Evolutionary conservation across 2,797 vertebrate genomes (phyloP).

Genomic region (Neoniphon sammara): DNA sequence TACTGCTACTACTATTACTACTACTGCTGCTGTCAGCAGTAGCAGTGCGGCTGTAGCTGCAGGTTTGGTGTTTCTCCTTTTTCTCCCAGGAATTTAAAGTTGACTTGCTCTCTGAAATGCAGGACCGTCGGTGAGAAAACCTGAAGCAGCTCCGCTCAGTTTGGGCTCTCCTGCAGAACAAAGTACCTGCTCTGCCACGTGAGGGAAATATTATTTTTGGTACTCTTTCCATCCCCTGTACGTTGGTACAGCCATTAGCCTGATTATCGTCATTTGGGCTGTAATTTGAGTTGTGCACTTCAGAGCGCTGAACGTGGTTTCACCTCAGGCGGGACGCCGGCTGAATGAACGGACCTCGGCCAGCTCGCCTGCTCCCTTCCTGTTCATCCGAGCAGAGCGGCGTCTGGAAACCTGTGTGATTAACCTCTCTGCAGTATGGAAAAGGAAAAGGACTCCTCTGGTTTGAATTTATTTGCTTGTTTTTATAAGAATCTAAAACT

Average conservation of each 20-base stretch:
- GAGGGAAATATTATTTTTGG: slow-evolving; percentile 1
- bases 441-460: slow-evolving; percentile 2
- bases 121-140: no score
- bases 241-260: slow-evolving; percentile 14
- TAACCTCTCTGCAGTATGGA: no score
- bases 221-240: slow-evolving; percentile 8
- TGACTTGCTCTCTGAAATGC: no score
- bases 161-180: background rate
- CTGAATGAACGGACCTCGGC: background rate
- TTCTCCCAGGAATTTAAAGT: no score
- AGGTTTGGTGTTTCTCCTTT: no score
- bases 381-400: background rate
- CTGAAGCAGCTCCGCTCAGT: no score
- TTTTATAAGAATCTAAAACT: background rate
- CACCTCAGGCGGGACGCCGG: slow-evolving; percentile 11
- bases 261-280: slow-evolving; percentile 41
- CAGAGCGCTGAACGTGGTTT: slow-evolving; percentile 11
- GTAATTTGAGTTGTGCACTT: slow-evolving; percentile 40
- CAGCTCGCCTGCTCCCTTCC: background rate
- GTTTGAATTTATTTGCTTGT: slow-evolving; percentile 21
- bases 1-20: no score
- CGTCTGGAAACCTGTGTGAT: no score
- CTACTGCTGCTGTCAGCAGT: no score
- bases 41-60: no score
- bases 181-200: background rate